phyloP scores from a whole-genome alignment of 1,140 invertebrate genomes.

The Uloborus diversus region DNA sequence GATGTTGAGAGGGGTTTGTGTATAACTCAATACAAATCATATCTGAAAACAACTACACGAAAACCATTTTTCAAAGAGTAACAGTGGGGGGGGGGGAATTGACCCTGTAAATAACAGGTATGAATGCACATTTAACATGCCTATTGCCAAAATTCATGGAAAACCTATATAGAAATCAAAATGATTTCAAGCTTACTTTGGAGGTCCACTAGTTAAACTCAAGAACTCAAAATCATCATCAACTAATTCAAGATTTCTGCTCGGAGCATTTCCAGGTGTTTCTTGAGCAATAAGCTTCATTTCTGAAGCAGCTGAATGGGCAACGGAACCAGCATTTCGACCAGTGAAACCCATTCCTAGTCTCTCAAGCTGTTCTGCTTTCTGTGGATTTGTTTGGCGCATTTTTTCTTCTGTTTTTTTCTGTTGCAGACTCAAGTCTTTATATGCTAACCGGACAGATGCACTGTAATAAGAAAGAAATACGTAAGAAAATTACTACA shows the following conservation, averaged over 20 bases:
- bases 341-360: constrained; percentile 88
- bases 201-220: constrained; percentile 65
- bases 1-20: too few relatives aligned
- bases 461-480: constrained; percentile 65
- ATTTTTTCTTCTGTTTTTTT: constrained; percentile 82
- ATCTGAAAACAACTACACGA: too few relatives aligned
- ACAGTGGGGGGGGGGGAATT: too few relatives aligned
- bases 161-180: too few relatives aligned
- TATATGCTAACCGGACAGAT: constrained; percentile 86
- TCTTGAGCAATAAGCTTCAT: constrained; percentile 94
- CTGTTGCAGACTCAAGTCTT: constrained; percentile 81
- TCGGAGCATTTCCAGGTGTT: constrained; percentile 63
- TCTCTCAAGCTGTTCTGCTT: constrained; percentile 88
- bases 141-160: too few relatives aligned
- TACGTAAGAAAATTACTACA: not conserved
- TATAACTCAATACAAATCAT: too few relatives aligned
- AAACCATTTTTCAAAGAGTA: too few relatives aligned
- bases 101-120: too few relatives aligned
- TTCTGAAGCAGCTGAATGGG: constrained; percentile 91
- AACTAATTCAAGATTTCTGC: constrained; percentile 61
- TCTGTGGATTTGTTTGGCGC: constrained; percentile 81
- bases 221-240: constrained; percentile 69
- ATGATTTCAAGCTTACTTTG: constrained; percentile 60
- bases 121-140: too few relatives aligned
- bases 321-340: constrained; percentile 36